Conservation (phyloP, 2,888 invertebrate species). For the Leucania comma region DNA sequence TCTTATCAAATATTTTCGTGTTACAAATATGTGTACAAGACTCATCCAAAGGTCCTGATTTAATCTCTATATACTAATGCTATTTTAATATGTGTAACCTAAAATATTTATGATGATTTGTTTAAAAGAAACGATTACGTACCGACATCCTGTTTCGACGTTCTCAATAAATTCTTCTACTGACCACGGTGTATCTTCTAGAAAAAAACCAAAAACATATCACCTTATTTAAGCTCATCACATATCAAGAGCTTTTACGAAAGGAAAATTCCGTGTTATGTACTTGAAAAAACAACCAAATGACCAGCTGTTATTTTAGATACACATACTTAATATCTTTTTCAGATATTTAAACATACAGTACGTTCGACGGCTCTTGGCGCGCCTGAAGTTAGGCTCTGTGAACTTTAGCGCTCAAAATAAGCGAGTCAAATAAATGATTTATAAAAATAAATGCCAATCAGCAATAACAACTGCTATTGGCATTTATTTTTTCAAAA, state of each 20-base stretch:
- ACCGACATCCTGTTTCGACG: constrained; percentile 95
- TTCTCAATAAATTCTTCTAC: constrained; percentile 96
- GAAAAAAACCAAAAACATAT: constrained; percentile 40
- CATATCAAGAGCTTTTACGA: not conserved
- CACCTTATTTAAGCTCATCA: not conserved
- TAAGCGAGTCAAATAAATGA: no score
- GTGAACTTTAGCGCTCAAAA: no score
- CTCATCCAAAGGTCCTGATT: not conserved
- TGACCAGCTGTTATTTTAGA: not conserved
- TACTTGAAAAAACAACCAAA: not conserved
- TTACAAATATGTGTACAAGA: not conserved
- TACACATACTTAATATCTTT: not conserved
- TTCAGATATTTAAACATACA: no score
- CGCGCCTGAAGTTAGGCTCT: no score
- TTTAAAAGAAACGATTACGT: constrained; percentile 67
- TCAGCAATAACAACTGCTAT: no score
- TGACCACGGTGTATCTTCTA: constrained; percentile 95
- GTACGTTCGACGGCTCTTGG: no score
- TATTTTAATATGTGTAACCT: not conserved
- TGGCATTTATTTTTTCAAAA: no score
- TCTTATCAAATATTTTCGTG: no score
- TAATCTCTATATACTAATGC: not conserved
- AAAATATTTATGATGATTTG: no score
- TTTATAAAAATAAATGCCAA: no score
- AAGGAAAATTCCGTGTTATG: not conserved